Base-by-base conservation (phyloP, 2,113 vertebrate species). In the Mustela lutreola region DNA sequence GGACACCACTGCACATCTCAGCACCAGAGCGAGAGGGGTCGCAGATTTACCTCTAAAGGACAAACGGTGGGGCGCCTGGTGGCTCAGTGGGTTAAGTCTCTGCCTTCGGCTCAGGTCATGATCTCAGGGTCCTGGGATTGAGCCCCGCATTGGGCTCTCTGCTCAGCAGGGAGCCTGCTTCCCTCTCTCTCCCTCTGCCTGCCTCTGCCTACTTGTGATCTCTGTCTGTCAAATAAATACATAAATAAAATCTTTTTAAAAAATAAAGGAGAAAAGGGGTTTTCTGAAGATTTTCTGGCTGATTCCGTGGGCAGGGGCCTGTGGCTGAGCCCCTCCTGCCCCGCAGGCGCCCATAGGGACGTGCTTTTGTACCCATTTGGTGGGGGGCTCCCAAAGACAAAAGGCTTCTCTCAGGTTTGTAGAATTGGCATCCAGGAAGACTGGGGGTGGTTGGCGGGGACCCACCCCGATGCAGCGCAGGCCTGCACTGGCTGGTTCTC, bases 1-100 rank as follows among this genome's bases (percentile, higher is more conserved):
- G 12, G 16, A 4, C 5, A 0, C 4, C 4, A 1, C 33, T 3
- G 2, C 16, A 7, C 31, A 0, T 33, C 48, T 53, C 2, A 8
- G 33, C 53, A 4, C 15, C 22, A 31, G 56, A 2, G 31, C 9
- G 1, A 45, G 36, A 4, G 4, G 36, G 28, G 14, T 67, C 2
- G 0, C 12, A 10, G 60, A 36, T n/a, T 33, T 22, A 62, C 58
- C 58, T 48, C 83, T 53, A 53, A 53, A 53, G 50, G 50, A 53
- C 50, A 53, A 53, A 53, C 4, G 2, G 15, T 1, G 50, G 50
- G 50, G 15, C 0, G 50, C 50, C 50, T 15, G 50, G 50, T 15
- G 50, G 1, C 1, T 53, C 50, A 15, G 50, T 16, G 50, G 50
- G 50, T 53, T 53, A 16, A 53, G 50, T 4, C 50, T 16, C 50